Percentiles rank a stretch among this genome's conserved stretches.
Evolutionary conservation across 2,888 invertebrate genomes (phyloP).

Genomic region (Cancer borealis): DNA sequence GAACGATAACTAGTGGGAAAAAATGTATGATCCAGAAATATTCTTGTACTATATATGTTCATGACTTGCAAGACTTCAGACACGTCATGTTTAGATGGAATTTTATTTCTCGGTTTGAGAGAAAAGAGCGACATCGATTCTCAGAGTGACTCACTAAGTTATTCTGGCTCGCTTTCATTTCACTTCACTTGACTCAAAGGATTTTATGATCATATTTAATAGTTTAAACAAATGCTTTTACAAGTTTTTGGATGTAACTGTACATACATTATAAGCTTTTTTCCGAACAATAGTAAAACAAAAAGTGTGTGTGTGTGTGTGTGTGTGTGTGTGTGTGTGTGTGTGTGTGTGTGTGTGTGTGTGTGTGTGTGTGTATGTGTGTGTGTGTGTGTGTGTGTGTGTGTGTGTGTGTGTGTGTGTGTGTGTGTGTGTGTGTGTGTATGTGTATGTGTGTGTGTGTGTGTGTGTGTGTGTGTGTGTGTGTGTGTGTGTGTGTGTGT

Average conservation of each 20-base stretch:
- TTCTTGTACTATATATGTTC: neutral
- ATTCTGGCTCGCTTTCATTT: neutral
- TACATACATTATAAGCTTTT: neutral
- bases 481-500: constrained; percentile 38
- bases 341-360: constrained; percentile 39
- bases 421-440: constrained; percentile 38
- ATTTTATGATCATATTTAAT: neutral
- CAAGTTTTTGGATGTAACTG: neutral
- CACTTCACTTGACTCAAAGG: neutral
- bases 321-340: constrained; percentile 39
- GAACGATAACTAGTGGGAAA: neutral
- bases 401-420: constrained; percentile 16
- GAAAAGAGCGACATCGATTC: neutral
- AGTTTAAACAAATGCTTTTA: neutral
- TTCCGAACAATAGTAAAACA: neutral
- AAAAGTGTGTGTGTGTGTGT: neutral
- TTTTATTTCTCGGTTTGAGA: neutral
- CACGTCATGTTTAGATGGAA: neutral
- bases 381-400: constrained; percentile 49
- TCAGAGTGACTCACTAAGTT: constrained; percentile 1
- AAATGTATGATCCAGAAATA: neutral
- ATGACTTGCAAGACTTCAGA: neutral
- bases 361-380: constrained; percentile 28
- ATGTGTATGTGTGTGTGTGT: constrained; percentile 16
- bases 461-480: constrained; percentile 31